Conservation (phyloP, 2,888 invertebrate genomes). For the Xestia xanthographa region DNA sequence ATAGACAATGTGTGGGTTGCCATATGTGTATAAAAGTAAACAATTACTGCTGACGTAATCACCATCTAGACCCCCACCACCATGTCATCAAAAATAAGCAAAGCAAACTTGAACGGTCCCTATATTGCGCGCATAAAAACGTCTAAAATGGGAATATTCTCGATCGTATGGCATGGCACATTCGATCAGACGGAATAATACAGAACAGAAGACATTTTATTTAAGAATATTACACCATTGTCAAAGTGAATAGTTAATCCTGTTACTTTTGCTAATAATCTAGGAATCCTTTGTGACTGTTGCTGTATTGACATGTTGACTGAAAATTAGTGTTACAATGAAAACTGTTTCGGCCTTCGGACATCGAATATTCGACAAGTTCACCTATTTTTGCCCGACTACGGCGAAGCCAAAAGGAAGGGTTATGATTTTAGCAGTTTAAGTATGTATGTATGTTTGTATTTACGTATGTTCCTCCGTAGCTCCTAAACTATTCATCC, state of each 20-base stretch:
- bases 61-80: no score
- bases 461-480: no score
- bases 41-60: no score
- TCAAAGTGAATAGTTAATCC: no score
- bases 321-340: not conserved
- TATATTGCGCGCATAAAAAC: not conserved
- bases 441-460: no score
- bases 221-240: slow-evolving; percentile 5
- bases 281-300: not conserved
- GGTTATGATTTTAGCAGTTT: no score
- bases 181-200: not conserved
- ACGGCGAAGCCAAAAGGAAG: no score
- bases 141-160: slow-evolving; percentile 15
- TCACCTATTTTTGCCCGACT: not conserved
- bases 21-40: no score
- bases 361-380: not conserved
- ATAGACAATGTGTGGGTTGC: no score
- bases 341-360: not conserved
- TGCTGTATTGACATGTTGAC: not conserved
- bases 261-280: slow-evolving; percentile 31
- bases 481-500: no score
- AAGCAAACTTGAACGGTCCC: no score
- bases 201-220: slow-evolving; percentile 14
- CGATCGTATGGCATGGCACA: not conserved
- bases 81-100: no score